These are phyloP conservation scores for Arnoldichthys spilopterus DNA, from an alignment of 2,797 vertebrate genomes.

Conservation along the genomic window DNA sequence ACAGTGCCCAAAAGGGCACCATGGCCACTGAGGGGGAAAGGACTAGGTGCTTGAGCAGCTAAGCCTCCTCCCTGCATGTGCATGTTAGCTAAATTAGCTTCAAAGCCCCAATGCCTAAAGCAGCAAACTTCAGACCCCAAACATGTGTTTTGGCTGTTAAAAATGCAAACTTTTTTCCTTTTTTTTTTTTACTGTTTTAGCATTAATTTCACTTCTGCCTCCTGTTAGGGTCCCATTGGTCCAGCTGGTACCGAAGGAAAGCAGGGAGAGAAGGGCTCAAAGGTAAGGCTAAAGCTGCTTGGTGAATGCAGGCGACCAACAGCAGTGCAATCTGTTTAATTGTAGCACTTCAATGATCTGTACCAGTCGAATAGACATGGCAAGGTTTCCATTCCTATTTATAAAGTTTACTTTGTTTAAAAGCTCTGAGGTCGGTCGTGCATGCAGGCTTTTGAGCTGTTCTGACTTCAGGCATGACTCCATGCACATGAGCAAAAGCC, in stretches of 20 bases:
- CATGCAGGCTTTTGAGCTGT: constrained; percentile 35
- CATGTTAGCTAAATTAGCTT: too few relatives aligned
- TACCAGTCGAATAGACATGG: background rate
- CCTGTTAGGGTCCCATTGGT: constrained; percentile 86
- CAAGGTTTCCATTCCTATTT: constrained; percentile 13
- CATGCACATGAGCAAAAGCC: constrained; percentile 62
- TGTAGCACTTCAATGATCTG: too few relatives aligned
- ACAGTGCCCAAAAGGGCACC: too few relatives aligned
- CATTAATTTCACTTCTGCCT: constrained; percentile 35
- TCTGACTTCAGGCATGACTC: constrained; percentile 66
- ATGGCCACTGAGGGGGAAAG: too few relatives aligned
- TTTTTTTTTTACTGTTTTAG: background rate
- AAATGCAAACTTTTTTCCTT: too few relatives aligned
- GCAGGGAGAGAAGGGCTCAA: constrained; percentile 96
- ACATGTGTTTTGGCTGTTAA: too few relatives aligned
- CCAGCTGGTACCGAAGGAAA: constrained; percentile 86
- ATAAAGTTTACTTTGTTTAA: constrained; percentile 31
- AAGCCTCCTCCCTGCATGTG: too few relatives aligned
- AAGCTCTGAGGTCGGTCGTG: constrained; percentile 6
- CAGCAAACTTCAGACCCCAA: too few relatives aligned
- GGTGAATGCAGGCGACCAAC: background rate
- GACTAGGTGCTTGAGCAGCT: too few relatives aligned
- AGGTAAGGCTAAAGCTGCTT: constrained; percentile 77
- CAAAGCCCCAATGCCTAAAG: too few relatives aligned
- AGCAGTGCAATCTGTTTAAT: background rate